phyloP scores from a whole-genome alignment of 1,140 invertebrate species.

The Papilio polyxenes region DNA sequence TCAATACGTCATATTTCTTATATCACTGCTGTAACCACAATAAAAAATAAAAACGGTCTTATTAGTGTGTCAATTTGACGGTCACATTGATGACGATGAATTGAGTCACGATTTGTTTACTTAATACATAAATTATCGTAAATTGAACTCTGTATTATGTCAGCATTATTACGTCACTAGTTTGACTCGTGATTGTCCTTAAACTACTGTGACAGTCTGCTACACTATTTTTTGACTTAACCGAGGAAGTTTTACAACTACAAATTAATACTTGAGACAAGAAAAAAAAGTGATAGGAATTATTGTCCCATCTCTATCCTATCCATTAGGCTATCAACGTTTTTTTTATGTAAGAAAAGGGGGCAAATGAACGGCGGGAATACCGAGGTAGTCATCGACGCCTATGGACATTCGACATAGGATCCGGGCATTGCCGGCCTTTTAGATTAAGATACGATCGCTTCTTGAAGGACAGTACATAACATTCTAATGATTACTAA shows the following conservation, averaged over 20 bases:
- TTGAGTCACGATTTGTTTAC: slow-evolving; percentile 15
- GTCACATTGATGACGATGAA: slow-evolving; percentile 2
- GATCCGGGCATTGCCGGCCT: no score
- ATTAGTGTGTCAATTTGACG: background rate
- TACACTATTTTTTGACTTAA: background rate
- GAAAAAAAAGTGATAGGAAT: background rate
- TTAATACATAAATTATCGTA: background rate
- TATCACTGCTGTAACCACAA: background rate
- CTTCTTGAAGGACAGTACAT: no score
- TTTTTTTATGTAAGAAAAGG: no score
- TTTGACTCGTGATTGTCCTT: background rate
- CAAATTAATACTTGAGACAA: background rate
- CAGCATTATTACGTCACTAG: background rate
- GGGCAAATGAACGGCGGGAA: no score
- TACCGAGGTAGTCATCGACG: no score
- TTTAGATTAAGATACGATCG: no score
- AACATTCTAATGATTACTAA: no score
- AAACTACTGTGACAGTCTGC: background rate
- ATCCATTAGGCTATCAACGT: no score
- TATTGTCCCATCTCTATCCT: background rate
- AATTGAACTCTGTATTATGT: slow-evolving; percentile 6
- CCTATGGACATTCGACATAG: no score
- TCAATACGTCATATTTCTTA: background rate
- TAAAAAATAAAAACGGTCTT: background rate
- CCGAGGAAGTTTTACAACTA: background rate